Percentiles rank a stretch among this genome's conserved stretches.
Evolutionary conservation across 2,113 vertebrate species (phyloP).

Genomic region (Colossoma macropomum): DNA sequence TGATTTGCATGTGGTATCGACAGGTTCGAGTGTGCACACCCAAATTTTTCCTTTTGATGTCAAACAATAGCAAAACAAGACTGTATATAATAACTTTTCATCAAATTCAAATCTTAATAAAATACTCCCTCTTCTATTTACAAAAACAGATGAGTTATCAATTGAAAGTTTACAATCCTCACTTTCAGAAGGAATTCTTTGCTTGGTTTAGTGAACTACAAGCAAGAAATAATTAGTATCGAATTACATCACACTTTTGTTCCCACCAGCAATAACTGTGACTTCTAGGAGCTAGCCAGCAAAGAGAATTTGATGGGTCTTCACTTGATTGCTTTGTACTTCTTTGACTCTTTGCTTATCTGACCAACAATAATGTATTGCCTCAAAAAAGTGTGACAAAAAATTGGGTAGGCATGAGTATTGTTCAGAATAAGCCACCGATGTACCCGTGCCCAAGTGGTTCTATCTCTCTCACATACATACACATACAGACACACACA

Average conservation of each 20-base stretch:
- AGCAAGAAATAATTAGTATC: background rate
- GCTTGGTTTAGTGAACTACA: background rate
- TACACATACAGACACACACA: background rate
- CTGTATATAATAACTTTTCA: background rate
- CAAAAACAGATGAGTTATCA: background rate
- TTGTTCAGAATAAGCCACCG: background rate
- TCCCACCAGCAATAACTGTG: background rate
- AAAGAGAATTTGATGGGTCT: background rate
- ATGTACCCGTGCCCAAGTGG: background rate
- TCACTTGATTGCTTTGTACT: background rate
- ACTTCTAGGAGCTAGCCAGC: slow-evolving; percentile 2
- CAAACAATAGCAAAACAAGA: background rate
- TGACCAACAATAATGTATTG: slow-evolving; percentile 7
- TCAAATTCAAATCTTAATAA: no score
- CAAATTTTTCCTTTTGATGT: background rate
- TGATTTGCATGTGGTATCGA: no score
- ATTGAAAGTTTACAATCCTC: background rate
- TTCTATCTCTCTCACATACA: background rate
- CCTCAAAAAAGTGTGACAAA: background rate
- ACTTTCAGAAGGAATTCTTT: background rate
- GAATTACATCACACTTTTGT: background rate
- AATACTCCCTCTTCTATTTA: no score
- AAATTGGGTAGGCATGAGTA: background rate
- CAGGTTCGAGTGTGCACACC: no score
- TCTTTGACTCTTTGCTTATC: slow-evolving; percentile 11